These are phyloP conservation scores for Ornithoptera priamus DNA, from an alignment of 2,888 invertebrate species.

Conservation along the genomic window DNA sequence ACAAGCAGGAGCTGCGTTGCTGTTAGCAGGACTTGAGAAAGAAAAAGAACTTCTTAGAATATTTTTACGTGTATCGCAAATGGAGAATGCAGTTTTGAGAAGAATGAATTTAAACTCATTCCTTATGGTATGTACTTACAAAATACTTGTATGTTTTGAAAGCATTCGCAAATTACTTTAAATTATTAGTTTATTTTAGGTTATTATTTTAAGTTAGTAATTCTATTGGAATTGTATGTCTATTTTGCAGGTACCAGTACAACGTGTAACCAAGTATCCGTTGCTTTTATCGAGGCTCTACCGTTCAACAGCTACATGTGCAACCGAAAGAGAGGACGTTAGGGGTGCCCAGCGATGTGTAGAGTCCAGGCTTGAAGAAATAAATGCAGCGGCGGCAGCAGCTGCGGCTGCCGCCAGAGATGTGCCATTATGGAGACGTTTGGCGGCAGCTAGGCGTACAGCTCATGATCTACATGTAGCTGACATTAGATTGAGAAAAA, in stretches of 20 bases:
- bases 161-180: not conserved
- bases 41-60: conserved; percentile 96
- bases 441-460: conserved; percentile 87
- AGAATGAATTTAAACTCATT: conserved; percentile 99
- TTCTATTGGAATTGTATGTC: not conserved
- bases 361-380: conserved; percentile 94
- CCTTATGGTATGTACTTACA: conserved; percentile 86
- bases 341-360: conserved; percentile 95
- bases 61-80: conserved; percentile 96
- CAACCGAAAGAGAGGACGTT: conserved; percentile 90
- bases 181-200: too few relatives aligned
- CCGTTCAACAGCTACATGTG: conserved; percentile 93
- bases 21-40: conserved; percentile 94
- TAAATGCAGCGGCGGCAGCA: conserved; percentile 95
- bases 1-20: conserved; percentile 92
- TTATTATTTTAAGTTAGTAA: not conserved
- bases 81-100: conserved; percentile 95
- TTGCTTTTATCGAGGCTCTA: conserved; percentile 92
- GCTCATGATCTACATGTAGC: conserved; percentile 93
- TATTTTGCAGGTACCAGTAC: conserved; percentile 89
- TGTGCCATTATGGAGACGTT: conserved; percentile 92
- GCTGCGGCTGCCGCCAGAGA: conserved; percentile 94
- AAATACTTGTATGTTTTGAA: not conserved
- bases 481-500: conserved; percentile 93
- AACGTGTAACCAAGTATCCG: conserved; percentile 98